phyloP scores from a whole-genome alignment of 2,888 invertebrate genomes.

The Agrotis exclamationis region DNA sequence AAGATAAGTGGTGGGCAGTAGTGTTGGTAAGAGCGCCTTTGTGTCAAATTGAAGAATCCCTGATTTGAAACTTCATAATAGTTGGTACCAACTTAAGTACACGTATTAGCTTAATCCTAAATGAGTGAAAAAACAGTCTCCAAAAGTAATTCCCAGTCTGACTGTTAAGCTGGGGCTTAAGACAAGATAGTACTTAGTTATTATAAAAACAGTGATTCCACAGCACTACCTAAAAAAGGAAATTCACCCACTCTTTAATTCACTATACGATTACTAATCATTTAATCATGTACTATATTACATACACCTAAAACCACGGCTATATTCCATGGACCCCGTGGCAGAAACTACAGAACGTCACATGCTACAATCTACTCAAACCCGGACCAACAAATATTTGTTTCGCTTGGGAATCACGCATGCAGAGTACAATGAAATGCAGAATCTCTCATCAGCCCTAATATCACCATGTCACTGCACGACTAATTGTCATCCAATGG shows the following conservation, averaged over 20 bases:
- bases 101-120: no score
- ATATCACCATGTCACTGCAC: constrained; percentile 49
- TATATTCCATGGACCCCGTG: neutral
- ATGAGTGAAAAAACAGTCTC: no score
- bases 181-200: neutral
- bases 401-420: neutral
- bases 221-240: neutral
- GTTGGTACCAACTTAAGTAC: no score
- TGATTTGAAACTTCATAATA: neutral
- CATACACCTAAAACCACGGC: neutral
- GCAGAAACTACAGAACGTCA: neutral
- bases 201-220: neutral
- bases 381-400: no score
- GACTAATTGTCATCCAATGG: constrained; percentile 70
- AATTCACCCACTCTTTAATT: neutral
- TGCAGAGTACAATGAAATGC: neutral
- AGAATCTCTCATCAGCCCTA: constrained; percentile 13
- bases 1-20: neutral
- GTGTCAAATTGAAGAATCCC: neutral
- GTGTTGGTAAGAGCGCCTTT: neutral
- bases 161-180: neutral
- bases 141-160: neutral
- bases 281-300: neutral
- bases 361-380: neutral
- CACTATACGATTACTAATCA: neutral